A percentile compares a stretch with the other conserved stretches of the same genome.
phyloP scores from a whole-genome alignment of 23 tunicate genomes.

The Phallusia fumigata region DNA sequence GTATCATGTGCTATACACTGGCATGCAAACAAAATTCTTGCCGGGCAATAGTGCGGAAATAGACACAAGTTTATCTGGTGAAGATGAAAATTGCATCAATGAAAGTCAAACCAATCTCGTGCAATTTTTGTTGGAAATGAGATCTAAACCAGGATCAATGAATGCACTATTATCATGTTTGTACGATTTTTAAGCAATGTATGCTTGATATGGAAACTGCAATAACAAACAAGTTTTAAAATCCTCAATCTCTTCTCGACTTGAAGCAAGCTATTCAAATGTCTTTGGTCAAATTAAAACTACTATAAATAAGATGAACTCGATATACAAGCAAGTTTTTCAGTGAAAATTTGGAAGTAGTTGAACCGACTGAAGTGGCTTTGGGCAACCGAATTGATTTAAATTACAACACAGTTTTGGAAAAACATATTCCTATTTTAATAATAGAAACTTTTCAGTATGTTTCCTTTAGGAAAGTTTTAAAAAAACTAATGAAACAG shows the following conservation, averaged over 20 bases:
- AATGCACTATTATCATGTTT: conserved; percentile 6
- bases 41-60: not conserved
- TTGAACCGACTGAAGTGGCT: conserved; percentile 16
- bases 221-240: not conserved
- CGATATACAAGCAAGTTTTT: conserved; percentile 16
- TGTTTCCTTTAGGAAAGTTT: too few species aligned
- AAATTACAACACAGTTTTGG: not conserved
- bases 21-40: not conserved
- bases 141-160: conserved; percentile 11
- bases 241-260: not conserved
- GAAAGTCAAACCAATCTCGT: conserved; percentile 7
- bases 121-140: conserved; percentile 7
- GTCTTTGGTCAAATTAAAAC: not conserved
- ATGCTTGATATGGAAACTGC: not conserved
- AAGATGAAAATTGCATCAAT: conserved; percentile 8
- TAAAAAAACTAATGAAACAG: conserved; percentile 1
- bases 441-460: conserved; percentile 10
- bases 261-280: conserved; percentile 7
- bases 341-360: not conserved
- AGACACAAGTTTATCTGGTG: conserved; percentile 2
- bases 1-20: conserved; percentile 5
- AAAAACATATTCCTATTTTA: not conserved
- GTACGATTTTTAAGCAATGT: conserved; percentile 1
- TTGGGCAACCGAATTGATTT: conserved; percentile 10
- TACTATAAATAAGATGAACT: not conserved